A percentile compares a stretch with the other conserved stretches of the same genome.
Evolutionary conservation across 2,113 vertebrate genomes (phyloP).

Genomic region (Myodes glareolus): DNA sequence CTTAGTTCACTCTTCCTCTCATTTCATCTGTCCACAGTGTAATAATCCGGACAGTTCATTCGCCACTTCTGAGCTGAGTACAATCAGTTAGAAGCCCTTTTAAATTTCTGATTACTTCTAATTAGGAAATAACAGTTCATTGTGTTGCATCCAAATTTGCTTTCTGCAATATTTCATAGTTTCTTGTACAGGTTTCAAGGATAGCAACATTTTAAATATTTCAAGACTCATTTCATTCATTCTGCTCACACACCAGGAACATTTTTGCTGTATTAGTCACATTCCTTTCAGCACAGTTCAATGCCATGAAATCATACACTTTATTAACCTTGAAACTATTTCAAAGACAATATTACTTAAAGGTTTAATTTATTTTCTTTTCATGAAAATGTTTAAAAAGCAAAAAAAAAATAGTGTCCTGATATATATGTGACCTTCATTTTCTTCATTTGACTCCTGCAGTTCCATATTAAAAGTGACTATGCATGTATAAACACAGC

Average conservation of each 20-base stretch:
- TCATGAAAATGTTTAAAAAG: not conserved
- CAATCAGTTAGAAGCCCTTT: not conserved
- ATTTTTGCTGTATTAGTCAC: not conserved
- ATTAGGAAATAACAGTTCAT: not conserved
- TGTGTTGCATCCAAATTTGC: not conserved
- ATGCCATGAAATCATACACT: not conserved
- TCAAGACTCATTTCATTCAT: not conserved
- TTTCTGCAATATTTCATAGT: not conserved
- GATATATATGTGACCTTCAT: not conserved
- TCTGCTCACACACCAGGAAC: rapidly evolving
- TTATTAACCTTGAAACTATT: not conserved
- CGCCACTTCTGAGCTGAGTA: not conserved
- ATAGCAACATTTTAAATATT: not conserved
- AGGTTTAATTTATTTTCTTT: not conserved
- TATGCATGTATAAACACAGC: not conserved
- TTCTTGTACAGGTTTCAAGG: not conserved
- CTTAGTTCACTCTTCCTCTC: not conserved
- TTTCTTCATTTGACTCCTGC: not conserved
- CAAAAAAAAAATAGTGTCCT: not conserved
- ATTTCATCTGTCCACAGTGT: not conserved
- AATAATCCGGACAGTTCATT: not conserved
- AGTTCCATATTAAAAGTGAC: not conserved
- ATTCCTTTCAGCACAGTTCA: constrained; percentile 9
- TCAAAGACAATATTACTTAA: not conserved
- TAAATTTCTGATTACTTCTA: not conserved